phyloP scores from a whole-genome alignment of 2,888 invertebrate genomes.

The Tolmerus cingulatus region DNA sequence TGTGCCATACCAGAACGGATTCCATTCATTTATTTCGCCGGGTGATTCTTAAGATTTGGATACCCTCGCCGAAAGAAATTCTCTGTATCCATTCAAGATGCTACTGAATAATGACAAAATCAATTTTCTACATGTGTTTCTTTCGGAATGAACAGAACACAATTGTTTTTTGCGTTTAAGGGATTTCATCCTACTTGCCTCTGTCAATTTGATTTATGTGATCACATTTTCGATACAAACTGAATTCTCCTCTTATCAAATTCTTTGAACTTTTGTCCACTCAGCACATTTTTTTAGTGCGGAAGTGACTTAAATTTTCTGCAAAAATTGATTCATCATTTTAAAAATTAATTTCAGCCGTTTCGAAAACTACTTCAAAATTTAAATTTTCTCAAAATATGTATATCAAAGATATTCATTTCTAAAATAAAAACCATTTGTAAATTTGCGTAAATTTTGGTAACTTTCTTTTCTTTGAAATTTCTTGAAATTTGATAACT shows the following conservation, averaged over 20 bases:
- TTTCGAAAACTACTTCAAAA: too few relatives aligned
- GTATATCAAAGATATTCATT: too few relatives aligned
- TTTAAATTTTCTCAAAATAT: too few relatives aligned
- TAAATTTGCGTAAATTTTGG: too few relatives aligned
- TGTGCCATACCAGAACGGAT: neutral
- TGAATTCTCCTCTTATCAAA: neutral
- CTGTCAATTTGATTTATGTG: neutral
- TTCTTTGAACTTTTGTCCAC: neutral
- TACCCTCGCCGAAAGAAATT: neutral
- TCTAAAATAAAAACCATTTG: too few relatives aligned
- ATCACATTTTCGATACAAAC: neutral
- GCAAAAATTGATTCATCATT: neutral
- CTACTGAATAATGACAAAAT: conserved; percentile 35
- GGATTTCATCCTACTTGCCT: neutral
- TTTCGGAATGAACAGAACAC: neutral
- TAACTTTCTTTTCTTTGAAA: too few relatives aligned
- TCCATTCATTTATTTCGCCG: conserved; percentile 8
- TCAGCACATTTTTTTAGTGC: neutral
- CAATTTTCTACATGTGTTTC: conserved; percentile 40
- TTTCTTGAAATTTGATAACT: too few relatives aligned
- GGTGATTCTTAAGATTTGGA: conserved; percentile 16
- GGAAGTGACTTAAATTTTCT: neutral
- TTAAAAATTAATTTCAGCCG: neutral
- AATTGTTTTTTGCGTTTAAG: neutral
- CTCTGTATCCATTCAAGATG: neutral